Base-by-base conservation (phyloP, 2,797 vertebrate species). In the Ctenopoma kingsleyae region DNA sequence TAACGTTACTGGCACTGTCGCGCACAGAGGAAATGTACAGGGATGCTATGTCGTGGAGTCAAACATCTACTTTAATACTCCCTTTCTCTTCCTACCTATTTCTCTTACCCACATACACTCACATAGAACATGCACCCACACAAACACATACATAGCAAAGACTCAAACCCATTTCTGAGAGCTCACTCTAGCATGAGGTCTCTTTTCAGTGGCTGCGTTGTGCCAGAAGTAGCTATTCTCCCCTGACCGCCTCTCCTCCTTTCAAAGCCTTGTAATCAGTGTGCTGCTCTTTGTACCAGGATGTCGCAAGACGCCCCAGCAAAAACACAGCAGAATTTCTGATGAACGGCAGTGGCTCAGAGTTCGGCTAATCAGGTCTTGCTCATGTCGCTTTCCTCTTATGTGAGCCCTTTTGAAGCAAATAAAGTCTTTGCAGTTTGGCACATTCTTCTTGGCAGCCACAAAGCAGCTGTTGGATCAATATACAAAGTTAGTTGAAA, bases 211-310 rank as follows among this genome's bases (percentile, higher is more conserved):
- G 90, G 84, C 86, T 91, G 89, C 72, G 82, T 90, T 83, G 85
- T 92, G 88, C 90, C 90, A 92, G 90, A 93, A 93, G 92, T 88
- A 89, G 85, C 89, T 90, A 89, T 90, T 92, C 90, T 93, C 91
- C 79, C 83, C 91, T 90, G 88, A 92, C 91, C 87, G 83, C 85
- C 90, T 87, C 89, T 87, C 82, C 81, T 82, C 84, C 78, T 91
- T 90, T 91, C 87, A 91, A 92, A 93, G 91, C 88, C 89, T 90
- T 89, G 89, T 93, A 92, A 93, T 93, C 91, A 90, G 86, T 76
- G 88, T 80, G 91, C 85, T 81, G 87, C 87, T 89, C 88, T 90
- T 92, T 92, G 90, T 91, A 91, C 87, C 78, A 70, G 81, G 85
- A 89, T 91, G 89, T 92, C 75, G 78, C 88, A 88, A 90, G 90